Percentiles rank a stretch among this genome's conserved stretches.
Evolutionary conservation across 2,113 vertebrate species (phyloP).

Genomic region (Emydura subglobosa): DNA sequence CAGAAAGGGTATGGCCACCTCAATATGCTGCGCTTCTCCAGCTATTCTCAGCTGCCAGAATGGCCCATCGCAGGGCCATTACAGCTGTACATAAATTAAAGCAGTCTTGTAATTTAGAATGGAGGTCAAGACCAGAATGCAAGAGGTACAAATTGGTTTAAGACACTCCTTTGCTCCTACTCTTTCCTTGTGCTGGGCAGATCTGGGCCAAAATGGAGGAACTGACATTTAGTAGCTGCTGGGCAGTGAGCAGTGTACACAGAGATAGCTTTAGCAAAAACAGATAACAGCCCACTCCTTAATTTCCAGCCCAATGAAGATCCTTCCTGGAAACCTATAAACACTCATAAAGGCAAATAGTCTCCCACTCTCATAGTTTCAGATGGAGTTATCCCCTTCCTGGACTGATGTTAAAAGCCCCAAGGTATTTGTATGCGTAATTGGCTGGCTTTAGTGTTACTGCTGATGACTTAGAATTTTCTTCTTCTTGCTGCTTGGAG

Average conservation of each 20-base stretch:
- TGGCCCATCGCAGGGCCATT: not conserved
- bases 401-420: not conserved
- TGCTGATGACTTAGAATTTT: not conserved
- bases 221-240: not conserved
- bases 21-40: not conserved
- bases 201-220: not conserved
- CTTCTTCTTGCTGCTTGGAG: not conserved
- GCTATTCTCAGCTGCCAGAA: too few species aligned
- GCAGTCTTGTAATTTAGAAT: not conserved
- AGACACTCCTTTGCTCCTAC: not conserved
- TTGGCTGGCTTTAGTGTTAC: not conserved
- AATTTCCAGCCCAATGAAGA: not conserved
- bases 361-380: not conserved
- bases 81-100: not conserved
- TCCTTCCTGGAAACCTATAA: not conserved
- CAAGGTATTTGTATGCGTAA: not conserved
- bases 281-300: not conserved
- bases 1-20: not conserved
- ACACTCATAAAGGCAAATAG: not conserved
- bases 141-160: rapidly evolving
- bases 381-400: rapidly evolving
- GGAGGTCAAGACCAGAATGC: rapidly evolving
- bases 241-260: not conserved
- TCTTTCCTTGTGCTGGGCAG: rapidly evolving
- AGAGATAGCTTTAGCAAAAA: not conserved